Evolutionary conservation across 1,140 invertebrate genomes (phyloP).

Genomic region (Cataglyphis hispanica): DNA sequence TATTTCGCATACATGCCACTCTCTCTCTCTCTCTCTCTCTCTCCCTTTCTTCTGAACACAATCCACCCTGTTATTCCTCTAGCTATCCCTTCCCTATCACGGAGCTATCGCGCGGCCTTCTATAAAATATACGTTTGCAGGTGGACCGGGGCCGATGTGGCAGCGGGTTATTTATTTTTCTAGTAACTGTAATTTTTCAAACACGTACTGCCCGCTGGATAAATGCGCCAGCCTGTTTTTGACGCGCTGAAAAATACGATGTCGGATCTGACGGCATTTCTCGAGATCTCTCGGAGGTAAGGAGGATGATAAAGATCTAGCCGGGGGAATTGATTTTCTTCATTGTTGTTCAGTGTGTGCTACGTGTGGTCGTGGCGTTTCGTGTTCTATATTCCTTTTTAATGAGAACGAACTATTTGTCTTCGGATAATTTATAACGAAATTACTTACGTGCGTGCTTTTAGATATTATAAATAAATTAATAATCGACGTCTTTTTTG

Average conservation of each 20-base stretch:
- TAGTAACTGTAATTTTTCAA: constrained; percentile 84
- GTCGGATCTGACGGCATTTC: constrained; percentile 69
- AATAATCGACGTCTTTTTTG: background rate
- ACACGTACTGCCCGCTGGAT: constrained; percentile 78
- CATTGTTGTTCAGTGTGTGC: constrained; percentile 50
- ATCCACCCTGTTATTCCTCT: constrained; percentile 35
- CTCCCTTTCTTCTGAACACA: constrained; percentile 8
- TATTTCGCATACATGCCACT: constrained; percentile 72
- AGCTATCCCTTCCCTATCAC: background rate
- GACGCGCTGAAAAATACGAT: constrained; percentile 82
- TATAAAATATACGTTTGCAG: constrained; percentile 79
- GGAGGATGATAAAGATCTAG: constrained; percentile 73
- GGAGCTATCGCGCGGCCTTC: constrained; percentile 64
- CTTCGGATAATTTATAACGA: constrained; percentile 45
- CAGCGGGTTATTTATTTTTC: constrained; percentile 82
- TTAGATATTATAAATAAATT: background rate
- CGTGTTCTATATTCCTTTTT: constrained; percentile 47
- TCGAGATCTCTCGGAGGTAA: constrained; percentile 72
- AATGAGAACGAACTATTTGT: constrained; percentile 54
- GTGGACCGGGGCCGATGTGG: constrained; percentile 66
- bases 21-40: constrained; percentile 27
- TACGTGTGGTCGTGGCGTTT: constrained; percentile 17
- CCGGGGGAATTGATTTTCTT: constrained; percentile 75
- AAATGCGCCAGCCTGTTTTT: constrained; percentile 83
- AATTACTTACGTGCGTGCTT: background rate